Evolutionary conservation across 2,888 invertebrate genomes (phyloP), one percentile per base, ranked within the genome.

Genomic region (Diarsia dahlii): DNA sequence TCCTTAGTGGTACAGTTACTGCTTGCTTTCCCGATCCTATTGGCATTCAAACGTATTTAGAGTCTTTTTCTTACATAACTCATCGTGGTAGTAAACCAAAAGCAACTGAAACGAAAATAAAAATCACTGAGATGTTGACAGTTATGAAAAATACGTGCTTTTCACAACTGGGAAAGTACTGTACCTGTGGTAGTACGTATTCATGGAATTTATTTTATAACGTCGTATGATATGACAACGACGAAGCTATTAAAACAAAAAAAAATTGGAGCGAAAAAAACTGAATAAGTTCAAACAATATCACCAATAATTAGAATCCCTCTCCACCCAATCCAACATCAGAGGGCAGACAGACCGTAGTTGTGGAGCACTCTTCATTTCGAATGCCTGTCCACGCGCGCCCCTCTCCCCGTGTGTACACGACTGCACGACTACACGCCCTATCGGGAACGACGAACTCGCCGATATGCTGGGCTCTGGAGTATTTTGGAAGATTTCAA

Each of bases 341-440:
- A 90, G 91, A 94, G 95, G 94, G 91, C 95, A 94, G 94, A 92
- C 93, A 94, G 92, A 92, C 92, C 92, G 92, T 92, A 94, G 94
- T 93, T 90, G 93, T 91, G 89, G 89, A 95, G 96, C 94, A 95
- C 96, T 96, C 96, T 96, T 96, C 96, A 96, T 96, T 96, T 94
- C 95, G 95, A 96, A 96, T 96, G 96, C 96, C 95, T 95, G 96
- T 96, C 96, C 96, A 95, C 95, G 95, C 95, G 93, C 94, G 82
- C 92, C 91, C 89, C 91, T 87, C 87, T 77, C 82, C 78, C 90
- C 88, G 89, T 89, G 89, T 92, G 91, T 92, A 91, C 90, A 39
- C 39, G 39, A 39, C 39, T 8, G 6, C 39, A 92, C 94, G 90
- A 39, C 39, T 39, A 39, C 39, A 92, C 94, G 90, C 93, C 93